Evolutionary conservation across 2,888 invertebrate genomes (phyloP), one percentile per base, ranked within the genome.

Genomic region (Hirudinaria manillensis): DNA sequence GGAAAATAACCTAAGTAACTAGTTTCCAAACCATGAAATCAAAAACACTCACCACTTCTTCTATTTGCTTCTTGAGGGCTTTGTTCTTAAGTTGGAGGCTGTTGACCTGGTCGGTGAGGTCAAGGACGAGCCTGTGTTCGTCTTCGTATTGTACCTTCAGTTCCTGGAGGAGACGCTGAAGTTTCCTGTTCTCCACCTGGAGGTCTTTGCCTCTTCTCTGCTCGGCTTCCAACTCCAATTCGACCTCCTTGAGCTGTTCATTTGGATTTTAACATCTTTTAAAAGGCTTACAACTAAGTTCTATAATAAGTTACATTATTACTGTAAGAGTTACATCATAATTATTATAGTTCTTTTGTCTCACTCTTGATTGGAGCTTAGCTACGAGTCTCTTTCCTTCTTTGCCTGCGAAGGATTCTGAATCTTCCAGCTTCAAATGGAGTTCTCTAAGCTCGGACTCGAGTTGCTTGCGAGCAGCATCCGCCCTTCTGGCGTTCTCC

Each of bases 401-500:
- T 75, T 83, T 81, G 76, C 81, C 81, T 76, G 85, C 85, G 80
- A 83, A 84, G 70, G 84, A 83, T 78, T 85, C 85, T 27, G 84
- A 84, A 79, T 85, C 85, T 79, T 85, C 85, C 67, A 85, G 81
- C 74, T 83, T 79, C 77, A 85, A 81, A 78, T 84, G 85, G 80
- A 85, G 84, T 80, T 85, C 85, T 29, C 84, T 80, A 80, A 85
- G 83, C 79, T 85, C 85, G 53, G 84, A 79, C 81, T 85, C 85
- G 21, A 85, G 82, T 80, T 83, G 83, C 77, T 85, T 85, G 77
- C 85, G 81, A 72, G 84, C 82, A 56, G 82, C 80, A 77, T 85
- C 85, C 67, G 84, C 85, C 78, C 84, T 84, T 80, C 84, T 84
- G 83, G 84, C 84, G 83, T 84, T 85, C 75, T 85, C 85, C 80